These are phyloP conservation scores for Pygocentrus nattereri DNA, from an alignment of 2,797 vertebrate genomes.

Conservation along the genomic window DNA sequence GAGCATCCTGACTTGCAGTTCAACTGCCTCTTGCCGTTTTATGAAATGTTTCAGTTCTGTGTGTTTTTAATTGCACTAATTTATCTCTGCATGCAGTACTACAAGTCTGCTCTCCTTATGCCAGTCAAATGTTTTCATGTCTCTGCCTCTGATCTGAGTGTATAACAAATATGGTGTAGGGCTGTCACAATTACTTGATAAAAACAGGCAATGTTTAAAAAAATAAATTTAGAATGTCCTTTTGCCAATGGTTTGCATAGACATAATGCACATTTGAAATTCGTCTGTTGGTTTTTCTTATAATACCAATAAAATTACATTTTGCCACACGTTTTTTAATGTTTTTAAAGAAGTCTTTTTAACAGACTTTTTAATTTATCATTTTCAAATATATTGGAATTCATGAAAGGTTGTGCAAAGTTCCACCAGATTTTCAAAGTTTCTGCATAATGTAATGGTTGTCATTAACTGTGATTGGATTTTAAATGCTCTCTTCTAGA, in stretches of 20 bases:
- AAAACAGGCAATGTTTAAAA: background rate
- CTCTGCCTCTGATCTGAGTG: slow-evolving; percentile 30
- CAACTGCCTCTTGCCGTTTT: slow-evolving; percentile 12
- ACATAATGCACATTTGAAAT: too few species aligned
- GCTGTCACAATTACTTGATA: background rate
- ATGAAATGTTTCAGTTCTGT: background rate
- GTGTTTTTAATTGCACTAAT: slow-evolving; percentile 17
- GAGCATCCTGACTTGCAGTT: slow-evolving; percentile 41
- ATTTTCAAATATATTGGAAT: background rate
- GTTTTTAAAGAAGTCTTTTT: too few species aligned
- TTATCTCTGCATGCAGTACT: slow-evolving; percentile 46
- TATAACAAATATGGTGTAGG: slow-evolving; percentile 40
- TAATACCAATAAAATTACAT: too few species aligned
- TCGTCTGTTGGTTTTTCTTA: background rate
- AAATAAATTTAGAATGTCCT: background rate
- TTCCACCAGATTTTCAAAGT: too few species aligned
- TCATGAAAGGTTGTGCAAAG: background rate
- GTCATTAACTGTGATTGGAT: too few species aligned
- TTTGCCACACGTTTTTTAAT: too few species aligned
- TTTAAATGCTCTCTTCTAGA: too few species aligned
- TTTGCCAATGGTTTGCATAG: background rate
- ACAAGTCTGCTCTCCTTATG: slow-evolving; percentile 1
- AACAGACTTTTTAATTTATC: background rate
- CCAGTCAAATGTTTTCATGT: slow-evolving; percentile 35
- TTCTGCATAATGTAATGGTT: too few species aligned